phyloP scores from a whole-genome alignment of 2,797 vertebrate species.

The Microctenopoma steveboyesi region DNA sequence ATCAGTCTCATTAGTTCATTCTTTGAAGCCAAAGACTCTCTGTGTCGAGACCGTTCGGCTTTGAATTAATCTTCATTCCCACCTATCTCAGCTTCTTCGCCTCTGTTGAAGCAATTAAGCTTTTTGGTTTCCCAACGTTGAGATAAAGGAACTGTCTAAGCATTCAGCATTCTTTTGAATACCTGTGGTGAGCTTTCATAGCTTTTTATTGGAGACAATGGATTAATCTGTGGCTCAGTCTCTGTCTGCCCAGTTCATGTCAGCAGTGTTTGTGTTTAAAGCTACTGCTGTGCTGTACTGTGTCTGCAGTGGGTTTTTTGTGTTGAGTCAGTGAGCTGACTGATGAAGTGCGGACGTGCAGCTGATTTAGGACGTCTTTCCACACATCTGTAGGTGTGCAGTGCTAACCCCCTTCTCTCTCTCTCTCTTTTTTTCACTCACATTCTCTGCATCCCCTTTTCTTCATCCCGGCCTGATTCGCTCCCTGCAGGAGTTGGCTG shows the following conservation, averaged over 20 bases:
- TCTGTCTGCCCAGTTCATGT: slow-evolving; percentile 35
- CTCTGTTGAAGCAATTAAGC: slow-evolving; percentile 63
- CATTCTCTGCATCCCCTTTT: slow-evolving; percentile 27
- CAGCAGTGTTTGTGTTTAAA: slow-evolving; percentile 53
- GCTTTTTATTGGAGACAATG: slow-evolving; percentile 58
- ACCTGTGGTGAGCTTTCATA: slow-evolving; percentile 47
- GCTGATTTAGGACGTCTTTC: slow-evolving; percentile 72
- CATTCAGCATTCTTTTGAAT: slow-evolving; percentile 56
- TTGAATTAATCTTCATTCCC: slow-evolving; percentile 54
- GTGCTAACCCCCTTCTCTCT: slow-evolving; percentile 23
- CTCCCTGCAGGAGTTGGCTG: slow-evolving; percentile 74
- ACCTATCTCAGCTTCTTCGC: slow-evolving; percentile 42
- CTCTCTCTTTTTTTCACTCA: slow-evolving; percentile 13
- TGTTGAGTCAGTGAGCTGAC: slow-evolving; percentile 60
- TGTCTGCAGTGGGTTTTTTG: slow-evolving; percentile 28
- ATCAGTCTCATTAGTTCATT: slow-evolving; percentile 64
- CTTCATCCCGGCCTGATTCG: slow-evolving; percentile 57
- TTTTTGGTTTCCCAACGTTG: slow-evolving; percentile 53
- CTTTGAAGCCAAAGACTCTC: slow-evolving; percentile 51
- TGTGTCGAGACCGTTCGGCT: slow-evolving; percentile 37
- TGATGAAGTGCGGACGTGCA: slow-evolving; percentile 69
- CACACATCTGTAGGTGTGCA: slow-evolving; percentile 57
- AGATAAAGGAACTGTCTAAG: slow-evolving; percentile 57
- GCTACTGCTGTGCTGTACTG: slow-evolving; percentile 42
- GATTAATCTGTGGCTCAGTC: slow-evolving; percentile 36